A percentile compares a stretch with the other conserved stretches of the same genome.
These are phyloP conservation scores for Bubo scandiacus DNA, from an alignment of 2,113 vertebrate species.

Conservation along the genomic window DNA sequence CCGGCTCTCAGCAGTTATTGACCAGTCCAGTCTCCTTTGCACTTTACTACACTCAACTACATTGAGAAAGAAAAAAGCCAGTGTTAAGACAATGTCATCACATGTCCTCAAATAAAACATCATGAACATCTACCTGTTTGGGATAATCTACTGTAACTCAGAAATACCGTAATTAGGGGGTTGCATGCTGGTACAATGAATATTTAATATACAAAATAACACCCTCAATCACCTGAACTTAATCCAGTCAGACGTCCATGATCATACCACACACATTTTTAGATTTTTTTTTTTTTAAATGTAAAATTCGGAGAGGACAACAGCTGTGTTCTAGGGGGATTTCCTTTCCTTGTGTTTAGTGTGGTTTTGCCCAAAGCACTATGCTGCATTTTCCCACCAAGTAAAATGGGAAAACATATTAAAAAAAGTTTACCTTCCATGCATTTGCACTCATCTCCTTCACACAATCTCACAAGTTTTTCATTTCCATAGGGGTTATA, in stretches of 20 bases:
- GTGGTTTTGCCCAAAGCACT: neutral
- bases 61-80: neutral
- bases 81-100: neutral
- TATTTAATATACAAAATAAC: neutral
- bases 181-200: neutral
- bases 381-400: neutral
- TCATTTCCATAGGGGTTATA: conserved; percentile 77
- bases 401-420: neutral
- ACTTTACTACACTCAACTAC: conserved; percentile 78
- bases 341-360: neutral
- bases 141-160: neutral
- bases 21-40: conserved; percentile 56
- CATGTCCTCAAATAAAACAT: neutral
- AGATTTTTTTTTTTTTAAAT: neutral
- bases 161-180: neutral
- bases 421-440: conserved; percentile 81
- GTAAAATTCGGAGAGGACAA: neutral
- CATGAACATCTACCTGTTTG: neutral
- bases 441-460: conserved; percentile 84
- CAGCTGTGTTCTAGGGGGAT: neutral
- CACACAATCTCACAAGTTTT: conserved; percentile 83
- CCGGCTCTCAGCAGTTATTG: conserved; percentile 57
- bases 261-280: neutral
- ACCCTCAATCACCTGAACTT: neutral
- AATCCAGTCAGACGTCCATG: neutral